Base-by-base conservation (phyloP, 2,113 vertebrate species). In the Gymnobelideus leadbeateri region DNA sequence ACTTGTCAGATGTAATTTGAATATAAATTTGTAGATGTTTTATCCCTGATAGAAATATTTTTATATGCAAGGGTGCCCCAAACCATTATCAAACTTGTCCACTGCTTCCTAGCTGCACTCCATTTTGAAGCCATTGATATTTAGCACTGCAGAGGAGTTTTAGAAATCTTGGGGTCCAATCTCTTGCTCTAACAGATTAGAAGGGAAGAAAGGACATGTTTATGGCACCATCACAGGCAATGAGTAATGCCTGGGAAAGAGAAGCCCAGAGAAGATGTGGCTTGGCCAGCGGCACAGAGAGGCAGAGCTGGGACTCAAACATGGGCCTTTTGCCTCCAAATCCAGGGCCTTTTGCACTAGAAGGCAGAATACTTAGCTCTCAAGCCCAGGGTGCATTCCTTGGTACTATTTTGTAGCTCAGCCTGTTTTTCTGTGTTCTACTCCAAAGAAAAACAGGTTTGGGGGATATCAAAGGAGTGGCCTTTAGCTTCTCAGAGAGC, bases 391-490 rank as follows among this genome's bases (percentile, higher is more conserved):
- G n/a, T 84, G n/a, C 68, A 43, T 84, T 84, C n/a, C 68, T 43
- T 19, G 68, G n/a, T 84, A 84, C 68, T 84, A 23, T 43, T 84
- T 84, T 84, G n/a, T 84, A 84, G 68, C 68, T 84, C n/a, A 84
- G n/a, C 68, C 68, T 84, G 68, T 84, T 84, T 84, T 84, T 84
- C 68, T 43, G n/a, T 84, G 37, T 43, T 84, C 37, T 7, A 84
- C 68, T 84, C 68, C 68, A 84, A 84, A 84, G 68, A 43, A 84
- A 84, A 84, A 84, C 68, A 84, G 68, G 68, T 84, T 84, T 84
- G 68, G n/a, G 68, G 68, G 68, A 84, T 84, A 84, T 84, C 68
- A 84, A 84, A 84, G 68, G 68, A 84, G 68, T 84, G 68, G 68
- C 68, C 68, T 84, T 84, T 43, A 84, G n/a, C 68, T 84, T 84